These are phyloP conservation scores for Brachypteracias leptosomus DNA, from an alignment of 2,113 vertebrate genomes.

Conservation along the genomic window DNA sequence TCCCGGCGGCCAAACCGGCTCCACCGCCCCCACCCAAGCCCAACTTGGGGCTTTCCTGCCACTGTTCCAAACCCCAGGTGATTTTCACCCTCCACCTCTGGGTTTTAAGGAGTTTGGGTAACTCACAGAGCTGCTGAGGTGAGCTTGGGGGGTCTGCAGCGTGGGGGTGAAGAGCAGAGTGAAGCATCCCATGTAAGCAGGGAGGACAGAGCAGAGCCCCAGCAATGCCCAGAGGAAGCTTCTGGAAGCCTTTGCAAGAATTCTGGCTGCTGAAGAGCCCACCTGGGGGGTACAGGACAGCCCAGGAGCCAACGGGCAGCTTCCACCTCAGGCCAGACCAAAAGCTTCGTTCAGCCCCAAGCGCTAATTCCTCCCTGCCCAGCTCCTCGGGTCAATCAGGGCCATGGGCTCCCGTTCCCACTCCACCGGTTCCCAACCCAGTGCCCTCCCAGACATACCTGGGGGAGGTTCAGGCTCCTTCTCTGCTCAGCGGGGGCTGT, in stretches of 20 bases:
- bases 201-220: too few relatives aligned
- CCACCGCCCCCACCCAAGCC: background rate
- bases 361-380: background rate
- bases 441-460: background rate
- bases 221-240: background rate
- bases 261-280: background rate
- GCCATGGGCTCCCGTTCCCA: fast-evolving
- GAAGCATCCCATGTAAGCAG: background rate
- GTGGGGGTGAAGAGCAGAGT: background rate
- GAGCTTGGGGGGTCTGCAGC: too few relatives aligned
- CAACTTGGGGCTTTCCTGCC: fast-evolving
- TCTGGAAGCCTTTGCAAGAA: background rate
- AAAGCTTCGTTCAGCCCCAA: background rate
- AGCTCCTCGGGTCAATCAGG: background rate
- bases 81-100: too few relatives aligned
- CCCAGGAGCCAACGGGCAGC: background rate
- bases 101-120: too few relatives aligned
- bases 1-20: background rate
- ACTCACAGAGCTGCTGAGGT: too few relatives aligned
- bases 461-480: background rate
- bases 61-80: background rate
- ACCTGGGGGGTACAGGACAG: background rate
- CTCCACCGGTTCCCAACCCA: background rate
- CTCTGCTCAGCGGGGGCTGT: background rate
- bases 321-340: background rate